phyloP scores from a whole-genome alignment of 2,113 vertebrate species.

The Meriones unguiculatus region DNA sequence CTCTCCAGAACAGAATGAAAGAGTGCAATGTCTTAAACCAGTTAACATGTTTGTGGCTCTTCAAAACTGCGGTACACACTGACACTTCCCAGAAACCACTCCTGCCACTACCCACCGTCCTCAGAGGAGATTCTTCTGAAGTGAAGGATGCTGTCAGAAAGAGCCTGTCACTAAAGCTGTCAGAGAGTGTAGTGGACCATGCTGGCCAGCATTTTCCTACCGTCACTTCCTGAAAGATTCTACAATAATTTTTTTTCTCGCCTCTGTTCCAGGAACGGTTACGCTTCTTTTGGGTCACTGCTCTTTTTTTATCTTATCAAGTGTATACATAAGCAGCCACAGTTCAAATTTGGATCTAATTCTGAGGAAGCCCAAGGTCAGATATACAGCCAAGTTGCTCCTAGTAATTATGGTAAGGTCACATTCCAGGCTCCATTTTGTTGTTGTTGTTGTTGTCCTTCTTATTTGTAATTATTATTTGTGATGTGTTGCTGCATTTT shows the following conservation, averaged over 20 bases:
- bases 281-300: neutral
- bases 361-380: neutral
- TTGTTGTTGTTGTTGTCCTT: neutral
- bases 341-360: neutral
- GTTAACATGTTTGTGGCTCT: neutral
- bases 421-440: neutral
- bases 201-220: neutral
- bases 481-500: neutral
- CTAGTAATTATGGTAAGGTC: neutral
- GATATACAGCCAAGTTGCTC: neutral
- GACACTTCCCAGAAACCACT: slow-evolving; percentile 29
- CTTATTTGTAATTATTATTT: slow-evolving; percentile 28
- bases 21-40: neutral
- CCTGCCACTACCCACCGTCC: neutral
- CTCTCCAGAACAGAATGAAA: neutral
- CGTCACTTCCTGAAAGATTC: neutral
- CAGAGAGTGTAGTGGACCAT: neutral
- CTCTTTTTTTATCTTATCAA: neutral
- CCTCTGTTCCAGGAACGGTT: neutral
- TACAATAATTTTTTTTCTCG: neutral
- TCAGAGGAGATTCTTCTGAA: neutral
- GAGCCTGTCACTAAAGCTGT: neutral
- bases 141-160: neutral
- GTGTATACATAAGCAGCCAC: neutral
- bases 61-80: neutral